Conservation (phyloP, 2,113 vertebrate genomes). For the Protobothrops mucrosquamatus region DNA sequence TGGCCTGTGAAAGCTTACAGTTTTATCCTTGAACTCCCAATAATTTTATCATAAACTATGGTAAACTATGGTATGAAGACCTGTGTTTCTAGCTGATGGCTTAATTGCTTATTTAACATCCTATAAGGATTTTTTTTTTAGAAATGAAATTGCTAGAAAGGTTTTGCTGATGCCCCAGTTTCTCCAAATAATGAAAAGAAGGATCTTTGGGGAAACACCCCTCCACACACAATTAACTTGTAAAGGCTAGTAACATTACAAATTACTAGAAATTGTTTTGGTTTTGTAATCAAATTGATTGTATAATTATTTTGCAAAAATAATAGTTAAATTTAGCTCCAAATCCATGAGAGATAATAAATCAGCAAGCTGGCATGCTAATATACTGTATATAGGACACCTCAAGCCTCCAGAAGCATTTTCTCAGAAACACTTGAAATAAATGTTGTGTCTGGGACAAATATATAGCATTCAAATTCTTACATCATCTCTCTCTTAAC, state of each 20-base stretch:
- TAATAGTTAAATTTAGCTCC: neutral
- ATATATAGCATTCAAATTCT: slow-evolving; percentile 19
- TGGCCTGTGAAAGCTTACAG: neutral
- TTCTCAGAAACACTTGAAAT: slow-evolving; percentile 27
- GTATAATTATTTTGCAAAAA: slow-evolving; percentile 4
- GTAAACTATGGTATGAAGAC: neutral
- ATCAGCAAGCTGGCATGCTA: neutral
- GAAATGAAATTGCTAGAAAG: slow-evolving; percentile 24
- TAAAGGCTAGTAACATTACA: slow-evolving; percentile 17
- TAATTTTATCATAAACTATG: neutral
- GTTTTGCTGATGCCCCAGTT: neutral
- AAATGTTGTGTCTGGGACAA: neutral
- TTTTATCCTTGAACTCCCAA: neutral
- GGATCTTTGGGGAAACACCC: neutral
- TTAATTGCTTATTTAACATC: slow-evolving; percentile 13
- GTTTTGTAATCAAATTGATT: neutral
- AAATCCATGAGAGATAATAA: neutral
- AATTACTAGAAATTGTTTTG: neutral
- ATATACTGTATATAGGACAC: slow-evolving; percentile 4
- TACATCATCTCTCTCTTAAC: neutral
- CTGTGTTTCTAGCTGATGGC: neutral
- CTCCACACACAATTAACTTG: neutral
- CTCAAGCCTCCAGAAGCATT: slow-evolving; percentile 37
- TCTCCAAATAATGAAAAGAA: neutral
- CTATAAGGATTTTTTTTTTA: slow-evolving; percentile 2